These are phyloP conservation scores for Heliothis virescens DNA, from an alignment of 1,140 invertebrate species.

Conservation along the genomic window DNA sequence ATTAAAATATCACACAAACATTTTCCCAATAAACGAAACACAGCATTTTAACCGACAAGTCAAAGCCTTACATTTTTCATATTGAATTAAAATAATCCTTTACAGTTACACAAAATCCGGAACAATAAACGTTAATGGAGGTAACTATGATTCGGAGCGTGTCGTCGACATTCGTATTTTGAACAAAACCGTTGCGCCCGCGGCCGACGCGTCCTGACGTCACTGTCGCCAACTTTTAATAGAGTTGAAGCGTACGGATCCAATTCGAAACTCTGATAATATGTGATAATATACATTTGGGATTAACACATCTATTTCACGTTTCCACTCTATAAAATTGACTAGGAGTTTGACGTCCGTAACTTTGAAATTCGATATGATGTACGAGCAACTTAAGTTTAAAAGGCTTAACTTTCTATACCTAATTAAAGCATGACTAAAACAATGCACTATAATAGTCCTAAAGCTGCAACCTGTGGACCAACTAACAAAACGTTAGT, in stretches of 20 bases:
- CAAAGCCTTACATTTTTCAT: too few relatives aligned
- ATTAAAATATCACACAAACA: too few relatives aligned
- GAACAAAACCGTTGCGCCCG: conserved; percentile 9
- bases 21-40: too few relatives aligned
- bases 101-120: background rate
- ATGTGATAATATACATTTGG: conserved; percentile 41
- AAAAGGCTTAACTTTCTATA: too few relatives aligned
- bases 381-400: too few relatives aligned
- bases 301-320: conserved; percentile 25
- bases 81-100: too few relatives aligned
- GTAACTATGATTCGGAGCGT: conserved; percentile 17
- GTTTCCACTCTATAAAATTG: background rate
- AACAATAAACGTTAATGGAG: conserved; percentile 16
- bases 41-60: too few relatives aligned
- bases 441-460: too few relatives aligned
- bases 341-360: background rate
- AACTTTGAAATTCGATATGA: background rate
- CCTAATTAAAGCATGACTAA: too few relatives aligned
- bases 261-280: conserved; percentile 57
- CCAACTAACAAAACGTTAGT: conserved; percentile 6
- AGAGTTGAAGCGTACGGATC: conserved; percentile 61
- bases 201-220: conserved; percentile 11
- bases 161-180: background rate
- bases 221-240: conserved; percentile 60
- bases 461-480: background rate